Conservation (phyloP, 2,888 invertebrate genomes). For the Brassicogethes aeneus region DNA sequence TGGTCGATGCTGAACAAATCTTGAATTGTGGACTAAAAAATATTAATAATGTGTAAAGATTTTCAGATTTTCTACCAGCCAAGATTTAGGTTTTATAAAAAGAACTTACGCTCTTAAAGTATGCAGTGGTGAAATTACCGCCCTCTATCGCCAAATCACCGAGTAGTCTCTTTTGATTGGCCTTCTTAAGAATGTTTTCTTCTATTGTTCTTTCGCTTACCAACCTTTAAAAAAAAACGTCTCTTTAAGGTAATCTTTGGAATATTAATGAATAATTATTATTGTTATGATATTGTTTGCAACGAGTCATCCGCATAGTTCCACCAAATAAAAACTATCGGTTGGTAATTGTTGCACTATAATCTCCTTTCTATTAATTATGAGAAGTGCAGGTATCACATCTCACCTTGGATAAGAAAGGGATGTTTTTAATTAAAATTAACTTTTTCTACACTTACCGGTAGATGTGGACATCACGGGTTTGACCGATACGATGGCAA, state of each 20-base stretch:
- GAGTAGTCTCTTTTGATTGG: conserved; percentile 91
- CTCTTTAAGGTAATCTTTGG: neutral
- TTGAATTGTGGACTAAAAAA: conserved; percentile 70
- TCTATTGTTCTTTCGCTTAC: conserved; percentile 96
- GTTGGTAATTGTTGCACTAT: conserved; percentile 9
- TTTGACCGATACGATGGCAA: conserved; percentile 98
- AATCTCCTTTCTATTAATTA: conserved; percentile 17
- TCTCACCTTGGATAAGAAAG: conserved; percentile 18
- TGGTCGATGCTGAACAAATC: conserved; percentile 80
- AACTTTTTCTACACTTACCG: too few species aligned
- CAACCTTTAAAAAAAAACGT: conserved; percentile 52
- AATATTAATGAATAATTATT: conserved; percentile 3
- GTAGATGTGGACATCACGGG: conserved; percentile 97
- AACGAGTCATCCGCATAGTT: conserved; percentile 7
- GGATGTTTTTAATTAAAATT: conserved; percentile 2
- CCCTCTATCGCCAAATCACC: conserved; percentile 98
- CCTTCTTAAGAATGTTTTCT: conserved; percentile 98
- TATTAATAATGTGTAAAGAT: neutral
- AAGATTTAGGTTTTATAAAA: too few species aligned
- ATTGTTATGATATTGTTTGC: conserved; percentile 3
- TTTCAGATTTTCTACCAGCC: too few species aligned
- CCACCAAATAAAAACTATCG: conserved; percentile 6
- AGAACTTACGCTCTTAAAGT: conserved; percentile 71
- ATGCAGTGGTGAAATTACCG: conserved; percentile 96
- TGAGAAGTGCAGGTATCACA: conserved; percentile 11